phyloP scores from a whole-genome alignment of 2,797 vertebrate species.

The Phalanger gymnotis region DNA sequence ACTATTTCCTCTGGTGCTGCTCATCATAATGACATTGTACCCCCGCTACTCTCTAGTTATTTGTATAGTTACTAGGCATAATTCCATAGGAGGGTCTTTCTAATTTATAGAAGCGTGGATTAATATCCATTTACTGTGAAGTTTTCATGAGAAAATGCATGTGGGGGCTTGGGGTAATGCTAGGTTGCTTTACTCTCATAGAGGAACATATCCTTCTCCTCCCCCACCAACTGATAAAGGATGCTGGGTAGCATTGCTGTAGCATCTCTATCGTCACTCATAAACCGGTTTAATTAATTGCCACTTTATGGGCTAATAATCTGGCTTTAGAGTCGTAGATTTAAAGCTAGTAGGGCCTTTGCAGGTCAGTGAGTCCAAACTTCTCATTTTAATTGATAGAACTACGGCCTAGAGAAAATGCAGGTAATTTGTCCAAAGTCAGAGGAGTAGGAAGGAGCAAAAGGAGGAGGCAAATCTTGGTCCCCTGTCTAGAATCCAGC shows the following conservation, averaged over 20 bases:
- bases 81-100: conserved; percentile 65
- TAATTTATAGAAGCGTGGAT: conserved; percentile 72
- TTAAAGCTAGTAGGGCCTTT: conserved; percentile 16
- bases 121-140: conserved; percentile 69
- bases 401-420: conserved; percentile 1
- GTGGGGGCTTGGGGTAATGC: not conserved
- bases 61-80: conserved; percentile 39
- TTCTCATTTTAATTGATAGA: conserved; percentile 35
- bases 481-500: not conserved
- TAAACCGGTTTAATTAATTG: conserved; percentile 9
- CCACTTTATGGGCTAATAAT: conserved; percentile 53
- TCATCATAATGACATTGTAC: conserved; percentile 77
- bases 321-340: conserved; percentile 9
- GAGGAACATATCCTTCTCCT: not conserved
- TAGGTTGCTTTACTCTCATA: conserved; percentile 37
- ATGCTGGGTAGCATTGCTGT: not conserved
- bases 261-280: conserved; percentile 26
- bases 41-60: conserved; percentile 67
- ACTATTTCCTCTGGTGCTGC: conserved; percentile 74
- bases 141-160: conserved; percentile 61
- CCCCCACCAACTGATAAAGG: not conserved
- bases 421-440: not conserved
- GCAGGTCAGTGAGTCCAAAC: not conserved
- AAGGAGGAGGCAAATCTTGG: not conserved
- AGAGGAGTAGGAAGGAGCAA: conserved; percentile 12